Conservation (phyloP, 2,113 vertebrate genomes). For the Cathartes aura region DNA sequence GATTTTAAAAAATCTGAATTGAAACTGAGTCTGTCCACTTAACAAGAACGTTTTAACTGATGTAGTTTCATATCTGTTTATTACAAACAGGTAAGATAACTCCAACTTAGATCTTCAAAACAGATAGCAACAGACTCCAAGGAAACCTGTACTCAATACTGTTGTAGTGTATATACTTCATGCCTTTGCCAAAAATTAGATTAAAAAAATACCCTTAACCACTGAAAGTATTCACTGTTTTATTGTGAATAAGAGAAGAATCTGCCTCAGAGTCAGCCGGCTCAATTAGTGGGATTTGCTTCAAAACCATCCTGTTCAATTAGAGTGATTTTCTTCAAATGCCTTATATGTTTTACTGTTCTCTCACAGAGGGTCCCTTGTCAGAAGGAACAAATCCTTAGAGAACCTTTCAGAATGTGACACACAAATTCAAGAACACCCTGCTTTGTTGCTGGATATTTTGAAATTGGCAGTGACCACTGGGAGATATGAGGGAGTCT, state of each 20-base stretch:
- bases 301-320: slow-evolving; percentile 26
- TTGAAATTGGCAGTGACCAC: not conserved
- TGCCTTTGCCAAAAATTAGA: not conserved
- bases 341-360: not conserved
- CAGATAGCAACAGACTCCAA: not conserved
- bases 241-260: not conserved
- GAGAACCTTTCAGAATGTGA: not conserved
- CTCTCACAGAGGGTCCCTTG: not conserved
- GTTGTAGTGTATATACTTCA: not conserved
- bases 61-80: not conserved
- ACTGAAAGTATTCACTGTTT: not conserved
- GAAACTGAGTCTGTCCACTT: not conserved
- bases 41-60: not conserved
- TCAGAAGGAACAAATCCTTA: not conserved
- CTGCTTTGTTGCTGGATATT: not conserved
- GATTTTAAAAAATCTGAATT: not conserved
- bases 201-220: not conserved
- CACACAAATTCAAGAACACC: not conserved
- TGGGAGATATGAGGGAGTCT: not conserved
- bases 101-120: not conserved
- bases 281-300: slow-evolving; percentile 37
- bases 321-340: slow-evolving; percentile 33
- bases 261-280: not conserved
- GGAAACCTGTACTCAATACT: not conserved
- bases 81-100: not conserved